Evolutionary conservation across 2,797 vertebrate genomes (phyloP), one percentile per base, ranked within the genome.

Genomic region (Eleutherodactylus coqui): DNA sequence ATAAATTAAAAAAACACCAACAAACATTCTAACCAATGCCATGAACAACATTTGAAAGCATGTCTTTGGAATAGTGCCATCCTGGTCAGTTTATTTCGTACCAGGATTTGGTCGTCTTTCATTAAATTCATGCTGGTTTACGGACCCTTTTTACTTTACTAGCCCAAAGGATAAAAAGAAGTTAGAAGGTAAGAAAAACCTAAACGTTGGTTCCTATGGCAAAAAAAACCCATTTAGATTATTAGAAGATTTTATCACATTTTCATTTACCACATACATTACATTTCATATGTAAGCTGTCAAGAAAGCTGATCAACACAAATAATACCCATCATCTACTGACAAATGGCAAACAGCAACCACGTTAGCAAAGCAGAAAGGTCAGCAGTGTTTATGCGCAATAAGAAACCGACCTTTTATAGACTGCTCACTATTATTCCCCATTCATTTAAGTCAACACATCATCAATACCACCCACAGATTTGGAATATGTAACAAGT

Each of bases 371-470:
- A n/a, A 67, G 55, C 14, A 53, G 32, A 86, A 86, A 86, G 72
- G 79, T 82, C 55, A 86, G 55, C 67, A 29, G 53, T 75, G 64
- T 86, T 79, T 81, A 80, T 19, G 38, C 69, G 60, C 79, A 60
- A 34, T 13, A 72, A 53, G 43, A 49, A 81, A 72, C 43, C 82
- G 78, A 82, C 55, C 79, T 86, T 86, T 86, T 60, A 75, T 64
- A 82, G 69, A 75, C 67, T 75, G 53, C 47, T 75, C 29, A 80
- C 51, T 72, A 86, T 75, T 47, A 67, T 53, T 82, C 24, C 70
- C 82, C 75, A 86, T 86, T 86, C 78, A 82, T 82, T 58, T 55
- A 82, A 64, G 53, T 82, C 78, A 64, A 82, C 38, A 82, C 2
- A 75, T 73, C 13, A 73, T 82, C 85, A 82, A 86, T 86, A 86